Percentiles rank a stretch among this genome's conserved stretches.
Conservation (phyloP, 2,888 invertebrate species). For the Anaspis maculata region DNA sequence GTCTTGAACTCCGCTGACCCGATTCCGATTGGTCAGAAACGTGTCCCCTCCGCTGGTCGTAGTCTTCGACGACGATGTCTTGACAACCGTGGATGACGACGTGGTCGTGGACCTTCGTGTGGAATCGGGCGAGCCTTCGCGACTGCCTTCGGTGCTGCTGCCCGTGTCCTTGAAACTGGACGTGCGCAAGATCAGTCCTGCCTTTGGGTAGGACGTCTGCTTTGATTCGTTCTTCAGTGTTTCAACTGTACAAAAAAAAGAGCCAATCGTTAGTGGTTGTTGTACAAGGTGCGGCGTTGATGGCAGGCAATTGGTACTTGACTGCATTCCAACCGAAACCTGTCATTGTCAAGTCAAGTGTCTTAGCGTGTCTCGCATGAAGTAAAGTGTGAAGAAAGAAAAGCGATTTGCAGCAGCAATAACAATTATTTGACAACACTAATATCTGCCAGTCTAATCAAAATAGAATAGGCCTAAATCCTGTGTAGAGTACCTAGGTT, state of each 20-base stretch:
- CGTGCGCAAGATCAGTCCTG: slow-evolving; percentile 63
- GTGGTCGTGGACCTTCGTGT: slow-evolving; percentile 21
- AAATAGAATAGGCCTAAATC: too few species aligned
- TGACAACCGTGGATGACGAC: slow-evolving; percentile 6
- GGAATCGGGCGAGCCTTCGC: slow-evolving; percentile 31
- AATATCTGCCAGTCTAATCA: too few species aligned
- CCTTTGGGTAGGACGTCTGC: slow-evolving; percentile 59
- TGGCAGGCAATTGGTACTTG: too few species aligned
- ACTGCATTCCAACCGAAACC: too few species aligned
- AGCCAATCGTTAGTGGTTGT: too few species aligned
- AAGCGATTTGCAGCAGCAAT: too few species aligned
- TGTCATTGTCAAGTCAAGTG: too few species aligned
- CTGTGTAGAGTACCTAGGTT: too few species aligned
- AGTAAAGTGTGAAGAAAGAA: too few species aligned
- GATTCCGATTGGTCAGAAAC: slow-evolving; percentile 63
- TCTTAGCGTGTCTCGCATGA: too few species aligned
- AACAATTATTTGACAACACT: too few species aligned
- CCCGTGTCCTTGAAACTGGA: slow-evolving; percentile 49
- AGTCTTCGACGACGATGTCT: slow-evolving; percentile 12
- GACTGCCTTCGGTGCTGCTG: slow-evolving; percentile 21
- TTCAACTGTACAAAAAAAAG: slow-evolving; percentile 41
- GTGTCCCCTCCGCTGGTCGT: slow-evolving; percentile 43
- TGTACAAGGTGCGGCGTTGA: too few species aligned
- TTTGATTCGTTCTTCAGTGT: slow-evolving; percentile 44
- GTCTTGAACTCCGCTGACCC: slow-evolving; percentile 67